Base-by-base conservation (phyloP, 92 coral and sea anemone genomes). In the Metridium senile region DNA sequence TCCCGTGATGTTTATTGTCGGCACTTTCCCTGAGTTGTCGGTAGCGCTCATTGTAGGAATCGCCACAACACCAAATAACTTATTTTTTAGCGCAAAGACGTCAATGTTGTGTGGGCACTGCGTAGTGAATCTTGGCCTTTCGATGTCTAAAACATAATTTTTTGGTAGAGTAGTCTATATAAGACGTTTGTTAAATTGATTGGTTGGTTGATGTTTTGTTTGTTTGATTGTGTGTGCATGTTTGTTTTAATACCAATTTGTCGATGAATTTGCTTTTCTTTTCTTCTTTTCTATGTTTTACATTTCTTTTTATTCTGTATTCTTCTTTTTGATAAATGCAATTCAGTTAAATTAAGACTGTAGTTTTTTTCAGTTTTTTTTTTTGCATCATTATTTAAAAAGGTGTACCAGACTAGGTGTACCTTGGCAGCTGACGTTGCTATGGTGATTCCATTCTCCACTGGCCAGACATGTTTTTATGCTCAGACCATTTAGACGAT, bases 1-100 rank as follows among this genome's bases (percentile, higher is more conserved):
- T 58, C 93, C 93, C 27, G 26, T 35, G 1, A 56, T 28, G 1
- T 59, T 64, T 11, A 74, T 35, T 0, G 16, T 63, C 6, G 88
- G 88, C 33, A 29, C 45, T 52, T 66, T 51, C 13, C 85, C 88
- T 13, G 93, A 89, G 72, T 89, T 89, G 66, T 89, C 93, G 26
- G 86, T 85, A 35, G 86, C 90, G 11, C 27, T 53, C 27, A 89
- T 83, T 26, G 90, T 21, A 29, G 90, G 77, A 78, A 89, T 73
- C 20, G 64, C 54, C 13, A 82, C 90, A 28, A 39, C 25, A 1
- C 88, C 83, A 11, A 63, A 66, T 58, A 74, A 78, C 28, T 57
- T 57, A 23, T 68, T 83, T 51, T 72, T 74, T 26, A 77, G 83
- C 33, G 93, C 90, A 46, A 72, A 82, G 0, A 63, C 74, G 1